These are phyloP conservation scores for Hippocampus abdominalis DNA, from an alignment of 2,113 vertebrate species.

Conservation along the genomic window DNA sequence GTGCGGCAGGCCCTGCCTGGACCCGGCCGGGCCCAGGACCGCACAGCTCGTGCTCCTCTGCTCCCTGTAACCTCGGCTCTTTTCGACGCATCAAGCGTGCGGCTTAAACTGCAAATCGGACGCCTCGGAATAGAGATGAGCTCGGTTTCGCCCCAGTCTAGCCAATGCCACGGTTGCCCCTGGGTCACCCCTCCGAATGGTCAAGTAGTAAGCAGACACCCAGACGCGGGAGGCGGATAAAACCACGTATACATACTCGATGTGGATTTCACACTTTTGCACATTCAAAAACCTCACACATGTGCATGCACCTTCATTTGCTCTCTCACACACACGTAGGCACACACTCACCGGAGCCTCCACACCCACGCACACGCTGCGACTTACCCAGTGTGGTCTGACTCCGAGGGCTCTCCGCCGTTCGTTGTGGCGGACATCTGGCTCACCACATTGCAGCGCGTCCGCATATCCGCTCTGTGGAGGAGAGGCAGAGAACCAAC, in stretches of 20 bases:
- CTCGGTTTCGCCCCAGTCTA: constrained; percentile 21
- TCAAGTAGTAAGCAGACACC: constrained; percentile 22
- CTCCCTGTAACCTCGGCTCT: constrained; percentile 50
- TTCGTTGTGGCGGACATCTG: constrained; percentile 30
- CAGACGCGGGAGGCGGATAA: constrained; percentile 13
- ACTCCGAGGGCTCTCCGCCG: constrained; percentile 22
- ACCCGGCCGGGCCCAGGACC: constrained; percentile 60
- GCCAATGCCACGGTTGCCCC: constrained; percentile 24
- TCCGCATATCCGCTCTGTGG: constrained; percentile 61
- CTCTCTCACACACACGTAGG: background rate
- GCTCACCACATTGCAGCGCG: constrained; percentile 28
- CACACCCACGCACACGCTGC: constrained; percentile 6
- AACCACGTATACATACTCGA: background rate
- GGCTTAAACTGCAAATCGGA: constrained; percentile 34
- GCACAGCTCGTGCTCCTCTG: constrained; percentile 50
- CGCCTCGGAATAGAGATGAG: constrained; percentile 13
- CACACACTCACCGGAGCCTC: background rate
- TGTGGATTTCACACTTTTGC: constrained; percentile 7
- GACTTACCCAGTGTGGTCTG: constrained; percentile 59
- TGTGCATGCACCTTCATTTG: constrained; percentile 11
- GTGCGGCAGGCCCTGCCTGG: constrained; percentile 65
- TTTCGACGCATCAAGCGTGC: constrained; percentile 21
- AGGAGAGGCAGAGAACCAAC: constrained; percentile 60
- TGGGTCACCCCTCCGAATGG: constrained; percentile 21
- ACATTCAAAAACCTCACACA: constrained; percentile 22